Evolutionary conservation across 2,888 invertebrate species (phyloP), one percentile per base, ranked within the genome.

Genomic region (Stegana nigrithorax): DNA sequence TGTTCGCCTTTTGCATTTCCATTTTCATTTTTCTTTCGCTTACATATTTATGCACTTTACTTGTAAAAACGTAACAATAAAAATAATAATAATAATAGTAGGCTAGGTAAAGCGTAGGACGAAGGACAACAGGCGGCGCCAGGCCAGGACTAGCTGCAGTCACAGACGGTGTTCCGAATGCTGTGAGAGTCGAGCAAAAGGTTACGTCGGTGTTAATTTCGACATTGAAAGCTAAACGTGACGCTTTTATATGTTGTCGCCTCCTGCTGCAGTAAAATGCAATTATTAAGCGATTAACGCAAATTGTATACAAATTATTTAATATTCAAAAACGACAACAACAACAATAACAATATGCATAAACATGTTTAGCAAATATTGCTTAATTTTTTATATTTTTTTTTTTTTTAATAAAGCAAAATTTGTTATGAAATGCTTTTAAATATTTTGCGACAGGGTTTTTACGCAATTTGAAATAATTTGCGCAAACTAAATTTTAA

Each of bases 401-500:
- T 29, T 29, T 29, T 29, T 29, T 17, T 39, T 12, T n/a, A 19
- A 21, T 19, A 45, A 45, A 14, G 19, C 1, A 12, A 45, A 45
- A 19, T 7, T 17, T 19, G 17, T 21, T 4, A 8, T 45, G 23
- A 12, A 50, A 17, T 50, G 50, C 50, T 50, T 50, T 50, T 45
- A 23, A 23, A 45, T 23, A 45, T 45, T 45, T 45, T 10, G 17
- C 6, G 39, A 1, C 10, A 39, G 17, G 14, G 5, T 5, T 47
- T 47, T 6, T 47, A 23, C n/a, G 4, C n/a, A 47, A 23, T 23
- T 51, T 51, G n/a, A 7, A 51, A 55, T 21, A 26, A 55, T 55
- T 55, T 21, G 19, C 23, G 17, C 17, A 14, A 50, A 55, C 53
- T 55, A 36, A 55, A 55, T 55, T 55, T 55, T 55, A 55, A 55